Evolutionary conservation across 2,797 vertebrate genomes (phyloP).

Genomic region (Alauda arvensis): DNA sequence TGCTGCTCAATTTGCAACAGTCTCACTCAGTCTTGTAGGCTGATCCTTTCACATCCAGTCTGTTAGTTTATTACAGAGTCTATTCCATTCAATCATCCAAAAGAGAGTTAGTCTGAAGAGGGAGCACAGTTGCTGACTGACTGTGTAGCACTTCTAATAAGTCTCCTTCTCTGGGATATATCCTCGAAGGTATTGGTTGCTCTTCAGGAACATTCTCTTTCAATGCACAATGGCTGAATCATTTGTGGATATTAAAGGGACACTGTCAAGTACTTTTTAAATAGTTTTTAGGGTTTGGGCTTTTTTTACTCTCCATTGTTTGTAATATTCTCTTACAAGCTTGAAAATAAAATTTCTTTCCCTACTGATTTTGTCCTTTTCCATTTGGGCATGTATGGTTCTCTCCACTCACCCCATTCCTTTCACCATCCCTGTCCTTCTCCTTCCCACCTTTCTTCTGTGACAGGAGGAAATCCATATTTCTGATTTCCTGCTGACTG

Average conservation of each 20-base stretch:
- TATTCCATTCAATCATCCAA: slow-evolving; percentile 29
- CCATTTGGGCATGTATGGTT: slow-evolving; percentile 33
- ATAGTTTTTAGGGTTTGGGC: slow-evolving; percentile 74
- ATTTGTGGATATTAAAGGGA: slow-evolving; percentile 72
- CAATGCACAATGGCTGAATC: slow-evolving; percentile 64
- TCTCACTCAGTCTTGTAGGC: slow-evolving; percentile 48
- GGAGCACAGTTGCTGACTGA: slow-evolving; percentile 18
- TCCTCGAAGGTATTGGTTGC: slow-evolving; percentile 13
- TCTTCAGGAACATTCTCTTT: slow-evolving; percentile 64
- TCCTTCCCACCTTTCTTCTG: neutral
- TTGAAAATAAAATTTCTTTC: slow-evolving; percentile 79
- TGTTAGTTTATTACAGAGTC: slow-evolving; percentile 32
- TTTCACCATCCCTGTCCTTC: neutral
- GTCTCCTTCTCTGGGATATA: slow-evolving; percentile 53
- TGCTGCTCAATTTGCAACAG: slow-evolving; percentile 28
- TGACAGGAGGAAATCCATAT: neutral
- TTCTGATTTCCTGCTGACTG: neutral
- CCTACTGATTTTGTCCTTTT: slow-evolving; percentile 63
- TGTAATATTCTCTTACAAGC: slow-evolving; percentile 76
- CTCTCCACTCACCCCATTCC: neutral
- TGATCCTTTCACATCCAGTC: slow-evolving; percentile 38
- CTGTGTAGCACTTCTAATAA: slow-evolving; percentile 40
- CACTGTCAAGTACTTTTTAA: slow-evolving; percentile 76
- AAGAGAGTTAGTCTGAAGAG: slow-evolving; percentile 38
- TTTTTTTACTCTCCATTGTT: slow-evolving; percentile 76